Conservation (phyloP, 2,888 invertebrate genomes). For the Agapostemon virescens region DNA sequence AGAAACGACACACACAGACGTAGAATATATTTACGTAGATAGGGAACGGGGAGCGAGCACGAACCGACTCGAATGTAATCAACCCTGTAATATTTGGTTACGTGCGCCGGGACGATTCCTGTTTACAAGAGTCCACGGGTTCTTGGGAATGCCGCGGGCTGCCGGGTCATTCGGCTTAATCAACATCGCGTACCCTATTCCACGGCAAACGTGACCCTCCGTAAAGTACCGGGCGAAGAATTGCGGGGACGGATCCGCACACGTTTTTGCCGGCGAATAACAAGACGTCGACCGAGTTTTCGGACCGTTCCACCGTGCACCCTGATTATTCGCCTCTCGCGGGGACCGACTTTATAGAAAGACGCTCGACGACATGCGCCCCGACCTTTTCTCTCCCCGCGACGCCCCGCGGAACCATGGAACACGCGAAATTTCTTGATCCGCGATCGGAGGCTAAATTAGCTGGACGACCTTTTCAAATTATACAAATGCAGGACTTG, state of each 20-base stretch:
- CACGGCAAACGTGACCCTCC: constrained; percentile 7
- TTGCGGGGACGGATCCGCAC: not conserved
- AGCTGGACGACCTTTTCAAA: too few species aligned
- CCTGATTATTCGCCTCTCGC: not conserved
- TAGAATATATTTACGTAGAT: not conserved
- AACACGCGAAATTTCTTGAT: not conserved
- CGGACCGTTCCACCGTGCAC: not conserved
- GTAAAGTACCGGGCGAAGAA: constrained; percentile 3
- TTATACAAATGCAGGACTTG: too few species aligned
- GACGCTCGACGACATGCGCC: not conserved
- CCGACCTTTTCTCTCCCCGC: not conserved
- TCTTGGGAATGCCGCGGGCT: not conserved
- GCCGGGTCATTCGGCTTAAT: constrained; percentile 9
- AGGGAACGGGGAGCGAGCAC: not conserved
- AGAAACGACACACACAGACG: not conserved
- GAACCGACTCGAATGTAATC: constrained; percentile 45
- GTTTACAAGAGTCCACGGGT: constrained; percentile 14
- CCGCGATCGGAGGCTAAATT: too few species aligned
- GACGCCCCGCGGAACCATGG: not conserved
- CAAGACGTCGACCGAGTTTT: not conserved
- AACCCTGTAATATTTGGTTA: constrained; percentile 30
- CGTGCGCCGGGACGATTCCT: not conserved
- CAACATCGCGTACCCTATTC: constrained; percentile 13
- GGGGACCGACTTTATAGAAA: not conserved
- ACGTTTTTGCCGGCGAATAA: constrained; percentile 11